Conservation (phyloP, 2,888 invertebrate species). For the Dicycla oo region DNA sequence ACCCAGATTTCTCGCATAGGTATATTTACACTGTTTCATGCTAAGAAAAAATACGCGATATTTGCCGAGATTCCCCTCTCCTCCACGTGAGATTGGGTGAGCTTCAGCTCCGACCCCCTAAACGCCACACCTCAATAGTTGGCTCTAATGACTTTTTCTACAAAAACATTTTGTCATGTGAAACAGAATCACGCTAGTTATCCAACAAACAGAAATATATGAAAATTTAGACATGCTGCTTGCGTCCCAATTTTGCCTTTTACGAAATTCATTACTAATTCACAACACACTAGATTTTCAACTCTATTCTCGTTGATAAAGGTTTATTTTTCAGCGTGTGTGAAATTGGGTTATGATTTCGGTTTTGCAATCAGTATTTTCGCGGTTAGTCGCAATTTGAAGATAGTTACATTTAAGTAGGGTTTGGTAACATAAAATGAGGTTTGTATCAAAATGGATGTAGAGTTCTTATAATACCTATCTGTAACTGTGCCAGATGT, state of each 20-base stretch:
- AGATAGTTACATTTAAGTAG: constrained; percentile 42
- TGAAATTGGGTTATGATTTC: constrained; percentile 22
- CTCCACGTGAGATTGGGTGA: too few species aligned
- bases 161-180: neutral
- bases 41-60: too few species aligned
- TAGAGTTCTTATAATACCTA: neutral
- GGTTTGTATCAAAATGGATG: constrained; percentile 27
- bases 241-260: constrained; percentile 29
- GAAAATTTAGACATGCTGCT: constrained; percentile 23
- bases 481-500: neutral
- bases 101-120: too few species aligned
- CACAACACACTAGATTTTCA: constrained; percentile 10
- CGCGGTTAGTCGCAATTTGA: constrained; percentile 57
- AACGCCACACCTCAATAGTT: too few species aligned
- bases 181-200: constrained; percentile 24
- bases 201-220: constrained; percentile 37
- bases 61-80: too few species aligned
- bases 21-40: too few species aligned
- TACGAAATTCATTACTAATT: constrained; percentile 40
- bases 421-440: constrained; percentile 43
- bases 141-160: neutral
- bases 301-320: neutral
- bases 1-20: too few species aligned
- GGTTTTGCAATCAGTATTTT: constrained; percentile 58
- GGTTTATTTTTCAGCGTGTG: constrained; percentile 26